phyloP scores from a whole-genome alignment of 2,888 invertebrate species.

The Eumacrocentrus americanus region DNA sequence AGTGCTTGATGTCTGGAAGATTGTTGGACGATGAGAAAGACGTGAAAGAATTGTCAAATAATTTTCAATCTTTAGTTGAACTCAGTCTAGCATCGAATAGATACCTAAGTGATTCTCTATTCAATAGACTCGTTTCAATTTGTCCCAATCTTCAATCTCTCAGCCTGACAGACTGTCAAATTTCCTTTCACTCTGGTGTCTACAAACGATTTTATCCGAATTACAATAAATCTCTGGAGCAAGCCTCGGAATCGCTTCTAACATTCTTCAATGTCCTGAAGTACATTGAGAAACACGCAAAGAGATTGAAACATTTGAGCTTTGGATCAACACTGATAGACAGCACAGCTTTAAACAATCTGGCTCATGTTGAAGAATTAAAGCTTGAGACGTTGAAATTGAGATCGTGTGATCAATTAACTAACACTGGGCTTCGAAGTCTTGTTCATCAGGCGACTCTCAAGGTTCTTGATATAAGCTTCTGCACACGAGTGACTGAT shows the following conservation, averaged over 20 bases:
- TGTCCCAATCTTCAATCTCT: slow-evolving; percentile 68
- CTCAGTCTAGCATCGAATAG: slow-evolving; percentile 72
- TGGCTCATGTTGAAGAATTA: slow-evolving; percentile 65
- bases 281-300: slow-evolving; percentile 65
- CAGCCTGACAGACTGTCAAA: slow-evolving; percentile 71
- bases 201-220: slow-evolving; percentile 72
- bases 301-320: slow-evolving; percentile 67
- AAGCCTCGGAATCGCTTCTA: slow-evolving; percentile 71
- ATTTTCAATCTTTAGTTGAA: slow-evolving; percentile 65
- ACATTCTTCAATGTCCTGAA: slow-evolving; percentile 73
- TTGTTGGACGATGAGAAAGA: slow-evolving; percentile 69
- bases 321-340: slow-evolving; percentile 75
- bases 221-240: slow-evolving; percentile 31
- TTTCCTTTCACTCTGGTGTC: slow-evolving; percentile 74
- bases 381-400: slow-evolving; percentile 65
- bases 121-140: slow-evolving; percentile 69
- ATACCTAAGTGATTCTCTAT: slow-evolving; percentile 77
- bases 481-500: slow-evolving; percentile 72
- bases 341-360: slow-evolving; percentile 66
- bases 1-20: slow-evolving; percentile 76
- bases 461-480: slow-evolving; percentile 68
- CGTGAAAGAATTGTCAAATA: slow-evolving; percentile 60
- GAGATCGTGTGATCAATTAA: slow-evolving; percentile 69
- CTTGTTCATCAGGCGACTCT: slow-evolving; percentile 68
- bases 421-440: slow-evolving; percentile 66